Evolutionary conservation across 2,113 vertebrate genomes (phyloP), one percentile per base, ranked within the genome.

Genomic region (Hemiprocne comata): DNA sequence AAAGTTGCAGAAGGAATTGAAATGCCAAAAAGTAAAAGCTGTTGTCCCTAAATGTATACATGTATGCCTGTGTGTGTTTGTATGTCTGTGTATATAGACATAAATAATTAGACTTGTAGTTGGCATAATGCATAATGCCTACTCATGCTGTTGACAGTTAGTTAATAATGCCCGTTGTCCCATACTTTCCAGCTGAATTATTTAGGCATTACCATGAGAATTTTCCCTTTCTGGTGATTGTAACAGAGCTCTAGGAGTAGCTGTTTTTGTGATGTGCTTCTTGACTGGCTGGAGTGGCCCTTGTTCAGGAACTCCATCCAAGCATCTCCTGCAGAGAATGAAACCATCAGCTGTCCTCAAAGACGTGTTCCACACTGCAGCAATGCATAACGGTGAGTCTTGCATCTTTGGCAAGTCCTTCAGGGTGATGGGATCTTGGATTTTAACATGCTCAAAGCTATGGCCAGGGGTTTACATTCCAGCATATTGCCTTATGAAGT

Each of bases 151-250:
- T 75, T 89, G 89, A 67, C 92, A 90, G 40, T 86, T 61, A n/a
- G 57, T 81, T 85, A 80, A 53, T 58, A 94, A 80, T 61, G 48
- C 69, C 58, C 8, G 0, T 64, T 93, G 66, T 93, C 62, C 80
- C 36, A 42, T 86, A 67, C 80, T 77, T 83, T 75, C 23, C 77
- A 92, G 91, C 79, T 78, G 90, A 54, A 87, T 92, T 93, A 83
- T 88, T 72, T 46, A 76, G 57, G 38, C 65, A 90, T 75, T 93
- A 28, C 57, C 88, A 72, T 48, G 76, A 88, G 92, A 93, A 61
- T 93, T 90, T 82, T 90, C 83, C 83, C 65, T 89, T 90, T 87
- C 75, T 72, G 44, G 73, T 69, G 50, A 28, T 17, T 77, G 90
- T 72, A 80, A 28, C 15, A 19, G 78, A 90, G 77, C 55, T 91